Evolutionary conservation across 2,113 vertebrate species (phyloP), one percentile per base, ranked within the genome.

Genomic region (Seriola quinqueradiata): DNA sequence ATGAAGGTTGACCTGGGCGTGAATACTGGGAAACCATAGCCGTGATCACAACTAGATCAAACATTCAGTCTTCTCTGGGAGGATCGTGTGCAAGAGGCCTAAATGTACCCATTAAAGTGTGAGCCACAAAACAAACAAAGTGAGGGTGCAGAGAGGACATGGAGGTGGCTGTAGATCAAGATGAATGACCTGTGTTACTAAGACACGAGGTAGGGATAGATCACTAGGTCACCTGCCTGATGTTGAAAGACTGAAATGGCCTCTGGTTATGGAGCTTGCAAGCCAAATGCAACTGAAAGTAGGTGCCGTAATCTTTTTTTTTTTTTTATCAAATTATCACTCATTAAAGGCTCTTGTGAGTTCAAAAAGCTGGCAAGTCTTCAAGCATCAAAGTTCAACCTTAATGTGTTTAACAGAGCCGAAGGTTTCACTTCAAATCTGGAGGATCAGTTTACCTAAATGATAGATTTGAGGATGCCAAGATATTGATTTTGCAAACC

Each of bases 401-500:
- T 70, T 58, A 17, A 25, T 2, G 14, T 19, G 52, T 16, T 10
- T 13, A 71, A 28, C 44, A 7, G 17, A 12, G 13, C 38, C 9
- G 14, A 14, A 44, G 7, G 19, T 46, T 65, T 46, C 71, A 4
- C 59, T 54, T 23, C n/a, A 25, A 9, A 66, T 70, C 23, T 57
- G 46, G 21, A 50, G 7, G 21, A 50, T 8, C 34, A 61, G 36
- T 40, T 68, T 17, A 21, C 4, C 46, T 14, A 16, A 44, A n/a
- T 4, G 13, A 48, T 34, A 13, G 75, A 81, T 83, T 50, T 75
- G 10, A 77, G 72, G 75, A 75, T 50, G 28, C 75, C 80, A 58
- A 75, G 14, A 46, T 64, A 85, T 66, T 46, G 77, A 87, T 88
- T 70, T 73, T 46, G 36, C 5, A 60, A 79, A 71, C 40, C 17